Evolutionary conservation across 2,888 invertebrate genomes (phyloP).

Genomic region (Leptura quadrifasciata): DNA sequence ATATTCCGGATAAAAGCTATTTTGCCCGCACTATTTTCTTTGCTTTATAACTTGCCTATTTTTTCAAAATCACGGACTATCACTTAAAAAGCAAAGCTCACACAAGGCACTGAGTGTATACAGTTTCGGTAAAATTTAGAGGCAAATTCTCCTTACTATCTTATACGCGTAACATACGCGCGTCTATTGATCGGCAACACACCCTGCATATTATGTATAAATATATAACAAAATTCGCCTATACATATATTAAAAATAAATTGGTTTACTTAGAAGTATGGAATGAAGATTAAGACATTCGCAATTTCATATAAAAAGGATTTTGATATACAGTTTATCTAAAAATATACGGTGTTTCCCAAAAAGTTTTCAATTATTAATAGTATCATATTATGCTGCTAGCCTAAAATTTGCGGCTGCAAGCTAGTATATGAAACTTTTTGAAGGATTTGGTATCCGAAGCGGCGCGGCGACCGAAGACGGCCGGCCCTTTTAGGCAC

Average conservation of each 20-base stretch:
- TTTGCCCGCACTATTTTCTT: too few species aligned
- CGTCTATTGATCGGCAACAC: not conserved
- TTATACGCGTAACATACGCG: too few species aligned
- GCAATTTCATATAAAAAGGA: conserved; percentile 15
- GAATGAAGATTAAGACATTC: not conserved
- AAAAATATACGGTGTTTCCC: conserved; percentile 37
- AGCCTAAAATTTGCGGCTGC: not conserved
- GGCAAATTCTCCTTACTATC: not conserved
- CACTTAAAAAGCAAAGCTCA: not conserved
- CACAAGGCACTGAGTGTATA: not conserved
- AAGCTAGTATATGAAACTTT: not conserved
- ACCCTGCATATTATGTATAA: conserved; percentile 11
- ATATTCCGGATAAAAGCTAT: too few species aligned
- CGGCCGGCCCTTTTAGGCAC: not conserved
- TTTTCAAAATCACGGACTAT: too few species aligned
- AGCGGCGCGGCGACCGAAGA: too few species aligned
- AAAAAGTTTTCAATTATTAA: conserved; percentile 4
- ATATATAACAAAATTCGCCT: not conserved
- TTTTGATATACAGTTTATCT: conserved; percentile 34
- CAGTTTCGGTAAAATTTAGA: not conserved
- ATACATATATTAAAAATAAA: conserved; percentile 14
- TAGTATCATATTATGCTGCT: not conserved
- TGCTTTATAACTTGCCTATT: too few species aligned
- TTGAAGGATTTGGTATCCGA: not conserved
- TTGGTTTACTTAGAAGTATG: conserved; percentile 17